These are phyloP conservation scores for Tortrix viridana DNA, from an alignment of 2,888 invertebrate species.

Conservation along the genomic window DNA sequence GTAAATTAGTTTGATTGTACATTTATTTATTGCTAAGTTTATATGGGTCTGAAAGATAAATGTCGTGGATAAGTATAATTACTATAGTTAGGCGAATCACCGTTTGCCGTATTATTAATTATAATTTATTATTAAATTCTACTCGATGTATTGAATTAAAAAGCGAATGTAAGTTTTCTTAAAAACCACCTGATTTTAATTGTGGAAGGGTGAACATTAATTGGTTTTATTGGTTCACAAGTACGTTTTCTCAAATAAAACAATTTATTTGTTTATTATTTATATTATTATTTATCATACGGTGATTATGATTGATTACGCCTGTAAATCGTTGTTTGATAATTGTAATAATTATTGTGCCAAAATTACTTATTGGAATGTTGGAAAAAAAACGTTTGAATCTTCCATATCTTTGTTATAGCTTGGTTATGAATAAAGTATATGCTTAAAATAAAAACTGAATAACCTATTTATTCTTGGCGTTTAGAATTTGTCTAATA, in stretches of 20 bases:
- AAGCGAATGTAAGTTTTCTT: too few species aligned
- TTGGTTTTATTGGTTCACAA: too few species aligned
- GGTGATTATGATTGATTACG: background rate
- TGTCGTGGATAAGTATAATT: slow-evolving; percentile 36
- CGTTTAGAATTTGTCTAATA: too few species aligned
- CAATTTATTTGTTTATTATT: too few species aligned
- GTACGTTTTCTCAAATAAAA: too few species aligned
- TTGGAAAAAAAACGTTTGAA: slow-evolving; percentile 39
- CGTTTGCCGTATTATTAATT: background rate
- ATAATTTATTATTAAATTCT: too few species aligned
- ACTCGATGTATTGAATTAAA: too few species aligned
- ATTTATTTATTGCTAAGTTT: slow-evolving; percentile 69
- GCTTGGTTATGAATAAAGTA: slow-evolving; percentile 4
- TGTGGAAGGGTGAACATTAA: too few species aligned
- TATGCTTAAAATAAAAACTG: too few species aligned
- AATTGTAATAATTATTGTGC: slow-evolving; percentile 47
- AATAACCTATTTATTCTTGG: too few species aligned
- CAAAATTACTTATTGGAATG: slow-evolving; percentile 50
- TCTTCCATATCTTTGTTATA: slow-evolving; percentile 24
- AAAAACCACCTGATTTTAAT: too few species aligned
- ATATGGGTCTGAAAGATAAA: slow-evolving; percentile 40
- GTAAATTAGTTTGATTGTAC: slow-evolving; percentile 56
- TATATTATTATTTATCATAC: background rate
- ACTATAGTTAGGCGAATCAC: slow-evolving; percentile 22
- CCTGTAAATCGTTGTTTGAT: slow-evolving; percentile 9